Base-by-base conservation (phyloP, 2,888 invertebrate species). In the Tetramorium bicarinatum region DNA sequence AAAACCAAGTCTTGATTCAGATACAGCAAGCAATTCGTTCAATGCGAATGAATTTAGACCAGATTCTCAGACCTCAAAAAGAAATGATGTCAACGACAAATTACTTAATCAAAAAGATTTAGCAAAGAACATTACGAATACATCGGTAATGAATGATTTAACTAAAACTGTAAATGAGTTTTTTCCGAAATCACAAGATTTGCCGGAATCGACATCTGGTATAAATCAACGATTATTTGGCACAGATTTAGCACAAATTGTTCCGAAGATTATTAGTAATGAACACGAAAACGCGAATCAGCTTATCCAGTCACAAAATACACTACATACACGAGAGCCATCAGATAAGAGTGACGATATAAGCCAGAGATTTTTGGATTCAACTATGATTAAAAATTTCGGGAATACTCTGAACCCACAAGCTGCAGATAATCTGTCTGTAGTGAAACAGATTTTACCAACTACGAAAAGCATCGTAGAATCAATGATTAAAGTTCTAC, bases 171-270 rank as follows among this genome's bases (percentile, higher is more conserved):
- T 13, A 18, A 64, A 52, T 66, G 25, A 38, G 1, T 52, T 76
- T 18, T 11, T 66, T 49, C 18, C 66, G 8, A n/a, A 64, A 6
- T 38, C 34, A 11, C 29, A 49, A 64, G 38, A 75, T n/a, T 9
- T 64, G 21, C 44, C 4, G 34, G 29, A 47, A 21, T 3, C 34
- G 11, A 15, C 64, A 18, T 18, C 25, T 13, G 49, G 18, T 25
- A 25, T 49, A 38, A 66, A 25, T 76, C 66, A 49, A 25, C 66
- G 44, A 47, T 47, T 64, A 18, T 38, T 59, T 8, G 61, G n/a
- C n/a, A 13, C 29, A 18, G 44, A 59, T 59, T 18, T 61, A 74
- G 29, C 29, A 59, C 41, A 29, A 44, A 29, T 9, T 59, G 18
- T 59, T 29, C 44, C 59, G 1, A 74, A 74, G 7, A 15, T 61